phyloP scores from a whole-genome alignment of 2,113 vertebrate genomes.

The Dipodomys ordii region DNA sequence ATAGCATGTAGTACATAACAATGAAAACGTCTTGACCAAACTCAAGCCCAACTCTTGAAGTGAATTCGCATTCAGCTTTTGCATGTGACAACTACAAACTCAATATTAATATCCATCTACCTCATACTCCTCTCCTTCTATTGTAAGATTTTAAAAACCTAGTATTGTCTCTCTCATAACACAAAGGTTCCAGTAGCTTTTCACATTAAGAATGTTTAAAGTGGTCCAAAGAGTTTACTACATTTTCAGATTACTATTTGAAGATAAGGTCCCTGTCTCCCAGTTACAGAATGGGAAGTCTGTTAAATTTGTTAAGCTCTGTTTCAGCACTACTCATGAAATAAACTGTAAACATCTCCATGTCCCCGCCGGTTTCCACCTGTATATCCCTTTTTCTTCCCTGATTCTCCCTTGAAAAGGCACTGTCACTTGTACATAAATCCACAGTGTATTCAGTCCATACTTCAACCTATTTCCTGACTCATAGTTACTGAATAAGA shows the following conservation, averaged over 20 bases:
- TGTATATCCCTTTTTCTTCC: not conserved
- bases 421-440: not conserved
- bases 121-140: not conserved
- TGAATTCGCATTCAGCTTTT: no score
- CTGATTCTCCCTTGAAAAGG: not conserved
- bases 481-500: not conserved
- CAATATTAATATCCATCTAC: not conserved
- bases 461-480: not conserved
- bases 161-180: not conserved
- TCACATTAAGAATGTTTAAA: not conserved
- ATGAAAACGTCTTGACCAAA: no score
- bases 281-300: not conserved
- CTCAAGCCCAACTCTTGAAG: no score
- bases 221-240: not conserved
- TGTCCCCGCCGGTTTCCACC: not conserved
- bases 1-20: no score
- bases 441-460: not conserved
- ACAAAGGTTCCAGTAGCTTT: rapidly evolving
- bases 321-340: not conserved
- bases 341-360: not conserved
- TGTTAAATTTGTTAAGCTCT: not conserved
- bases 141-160: not conserved
- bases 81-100: no score
- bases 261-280: not conserved
- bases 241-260: not conserved